Conservation (phyloP, 2,113 vertebrate genomes). For the Paracanthobrama guichenoti region DNA sequence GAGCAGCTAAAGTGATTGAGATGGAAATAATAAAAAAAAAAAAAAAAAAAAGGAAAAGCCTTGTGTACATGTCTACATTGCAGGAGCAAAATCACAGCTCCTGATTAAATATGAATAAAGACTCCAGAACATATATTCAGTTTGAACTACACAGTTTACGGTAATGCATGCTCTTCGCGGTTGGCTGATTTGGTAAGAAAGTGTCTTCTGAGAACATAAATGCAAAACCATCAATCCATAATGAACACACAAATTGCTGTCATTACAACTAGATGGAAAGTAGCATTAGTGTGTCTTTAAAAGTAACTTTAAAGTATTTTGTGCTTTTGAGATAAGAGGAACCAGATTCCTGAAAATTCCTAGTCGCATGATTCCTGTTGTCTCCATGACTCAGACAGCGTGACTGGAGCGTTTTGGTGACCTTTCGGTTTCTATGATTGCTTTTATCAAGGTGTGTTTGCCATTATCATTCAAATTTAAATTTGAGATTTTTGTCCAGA, state of each 20-base stretch:
- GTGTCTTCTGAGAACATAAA: neutral
- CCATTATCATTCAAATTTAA: slow-evolving; percentile 2
- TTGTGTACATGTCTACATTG: slow-evolving; percentile 3
- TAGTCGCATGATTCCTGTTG: neutral
- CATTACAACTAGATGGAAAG: neutral
- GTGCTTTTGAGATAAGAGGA: neutral
- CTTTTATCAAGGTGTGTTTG: slow-evolving; percentile 1
- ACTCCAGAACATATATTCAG: neutral
- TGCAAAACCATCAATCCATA: neutral
- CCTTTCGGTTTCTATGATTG: neutral
- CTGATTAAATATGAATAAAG: slow-evolving; percentile 16
- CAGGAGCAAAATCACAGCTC: neutral
- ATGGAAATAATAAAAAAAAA: neutral
- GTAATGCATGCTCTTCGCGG: neutral
- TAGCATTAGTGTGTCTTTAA: neutral
- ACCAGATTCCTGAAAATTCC: neutral
- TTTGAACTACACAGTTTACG: neutral
- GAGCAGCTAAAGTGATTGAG: slow-evolving; percentile 21
- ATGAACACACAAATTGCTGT: neutral
- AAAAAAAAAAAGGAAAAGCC: neutral
- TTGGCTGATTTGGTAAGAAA: neutral
- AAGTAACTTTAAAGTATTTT: too few relatives aligned
- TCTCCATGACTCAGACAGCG: neutral
- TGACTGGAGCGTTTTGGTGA: neutral
- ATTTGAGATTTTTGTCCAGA: neutral